phyloP scores from a whole-genome alignment of 2,888 invertebrate genomes.

The Andrena flavipes region DNA sequence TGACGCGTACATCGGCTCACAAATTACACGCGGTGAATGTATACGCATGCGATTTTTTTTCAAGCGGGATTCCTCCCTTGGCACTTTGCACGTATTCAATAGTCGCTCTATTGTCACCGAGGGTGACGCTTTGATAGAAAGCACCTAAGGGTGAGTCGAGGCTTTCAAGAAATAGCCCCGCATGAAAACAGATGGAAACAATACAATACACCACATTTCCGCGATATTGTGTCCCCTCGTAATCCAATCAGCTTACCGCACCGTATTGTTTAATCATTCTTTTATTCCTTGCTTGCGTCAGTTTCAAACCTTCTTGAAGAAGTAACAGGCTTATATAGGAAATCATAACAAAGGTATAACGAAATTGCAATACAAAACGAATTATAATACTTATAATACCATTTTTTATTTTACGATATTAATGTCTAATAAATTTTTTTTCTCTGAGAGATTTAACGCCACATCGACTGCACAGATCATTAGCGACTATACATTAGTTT shows the following conservation, averaged over 20 bases:
- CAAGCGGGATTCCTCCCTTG: slow-evolving; percentile 31
- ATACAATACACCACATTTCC: slow-evolving; percentile 35
- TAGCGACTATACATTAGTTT: no score
- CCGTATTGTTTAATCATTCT: neutral
- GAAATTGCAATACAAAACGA: no score
- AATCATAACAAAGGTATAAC: no score
- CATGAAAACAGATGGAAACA: slow-evolving; percentile 28
- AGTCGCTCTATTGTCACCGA: slow-evolving; percentile 61
- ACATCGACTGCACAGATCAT: no score
- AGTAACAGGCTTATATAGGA: neutral
- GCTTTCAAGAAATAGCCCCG: slow-evolving; percentile 47
- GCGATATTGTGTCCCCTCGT: slow-evolving; percentile 35
- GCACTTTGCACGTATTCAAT: slow-evolving; percentile 60
- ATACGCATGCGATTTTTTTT: slow-evolving; percentile 47
- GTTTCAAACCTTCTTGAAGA: neutral
- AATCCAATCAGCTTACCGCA: slow-evolving; percentile 3
- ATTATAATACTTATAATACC: no score
- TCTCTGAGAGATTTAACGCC: no score
- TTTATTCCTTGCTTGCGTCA: neutral
- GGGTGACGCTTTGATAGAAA: slow-evolving; percentile 65
- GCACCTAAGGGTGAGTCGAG: slow-evolving; percentile 49
- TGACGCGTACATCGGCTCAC: slow-evolving; percentile 54
- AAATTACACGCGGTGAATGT: slow-evolving; percentile 58
- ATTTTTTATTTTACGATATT: no score
- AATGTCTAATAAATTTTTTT: no score